Base-by-base conservation (phyloP, 2,113 vertebrate genomes). In the Myiozetetes cayanensis region DNA sequence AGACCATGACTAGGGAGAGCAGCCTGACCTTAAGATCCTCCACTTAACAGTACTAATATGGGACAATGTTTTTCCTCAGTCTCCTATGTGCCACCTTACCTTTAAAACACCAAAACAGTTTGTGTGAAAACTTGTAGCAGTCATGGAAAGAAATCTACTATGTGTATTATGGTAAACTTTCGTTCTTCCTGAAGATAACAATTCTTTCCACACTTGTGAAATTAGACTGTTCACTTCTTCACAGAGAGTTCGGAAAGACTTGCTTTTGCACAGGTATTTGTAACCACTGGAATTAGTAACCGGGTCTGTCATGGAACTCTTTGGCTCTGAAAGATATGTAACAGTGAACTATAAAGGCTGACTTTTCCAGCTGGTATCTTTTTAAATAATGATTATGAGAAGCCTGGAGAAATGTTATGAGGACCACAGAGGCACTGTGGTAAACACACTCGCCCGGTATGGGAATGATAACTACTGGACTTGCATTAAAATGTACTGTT, bases 361-460 rank as follows among this genome's bases (percentile, higher is more conserved):
- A 21, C 5, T 91, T 78, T 71, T 61, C 43, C 59, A 30, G 20
- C 2, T 30, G 39, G 3, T 28, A 21, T 71, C 28, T 71, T 63
- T 53, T 21, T 0, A 74, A 89, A 49, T 33, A 77, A 27, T 6
- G 4, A 8, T 28, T 58, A 10, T 43, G 35, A 62, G 50, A 81
- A 89, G 4, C 16, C 59, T 70, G 50, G 28, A 53, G 33, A 66
- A 61, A 41, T 47, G 13, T 41, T 44, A 8, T 2, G 24, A 76
- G 49, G 27, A 28, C 8, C 6, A 5, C 8, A 25, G 70, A 50
- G 35, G 10, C n/a, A 20, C 44, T 77, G 28, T 58, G 46, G 11
- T 53, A 49, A 90, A 28, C 10, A 46, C 1, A 0, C 2, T 18
- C 3, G 8, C 8, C 4, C 7, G 14, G 21, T 49, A n/a, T 66